Base-by-base conservation (phyloP, 2,888 invertebrate genomes). In the Xestia xanthographa region DNA sequence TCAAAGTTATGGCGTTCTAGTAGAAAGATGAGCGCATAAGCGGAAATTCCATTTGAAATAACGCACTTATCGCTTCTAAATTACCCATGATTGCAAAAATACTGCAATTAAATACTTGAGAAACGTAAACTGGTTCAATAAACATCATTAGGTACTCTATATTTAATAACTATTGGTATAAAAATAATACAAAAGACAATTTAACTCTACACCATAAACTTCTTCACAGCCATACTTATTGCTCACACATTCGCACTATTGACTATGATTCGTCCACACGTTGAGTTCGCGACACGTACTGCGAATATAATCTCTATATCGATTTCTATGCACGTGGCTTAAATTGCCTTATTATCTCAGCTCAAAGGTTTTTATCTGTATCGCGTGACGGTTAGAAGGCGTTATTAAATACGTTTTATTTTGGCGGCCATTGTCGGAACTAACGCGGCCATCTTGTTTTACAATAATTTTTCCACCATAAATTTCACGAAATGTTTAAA, bases 321-420 rank as follows among this genome's bases (percentile, higher is more conserved):
- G 74, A 82, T 77, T 75, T 70, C 72, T 62, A 81, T 68, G 70
- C 83, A 83, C 82, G 81, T 80, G 85, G 72, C 73, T 72, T 5
- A 60, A 73, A 75, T 75, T 38, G 53, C 50, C 50, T 72, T 43
- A 77, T 85, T 85, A 83, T 81, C 66, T 72, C 58, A 65, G 53
- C 38, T 53, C 45, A 69, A 45, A 9, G 26, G 11, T 72, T 84
- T 80, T 81, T 85, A 83, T 83, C 85, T 69, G 26, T 76, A 77
- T 74, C 62, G 73, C 83, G 82, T 81, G 85, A 83, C 41, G 66
- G 58, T 66, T 74, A 68, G 38, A 58, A 66, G 14, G n/a, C 8
- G 26, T 60, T 66, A 70, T 69, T 79, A 73, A 60, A 67, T 79
- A 67, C 43, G 14, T 79, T 38, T n/a, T n/a, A 34, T 62, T 38